Base-by-base conservation (phyloP, 2,113 vertebrate genomes). In the Lethenteron camtschaticum region DNA sequence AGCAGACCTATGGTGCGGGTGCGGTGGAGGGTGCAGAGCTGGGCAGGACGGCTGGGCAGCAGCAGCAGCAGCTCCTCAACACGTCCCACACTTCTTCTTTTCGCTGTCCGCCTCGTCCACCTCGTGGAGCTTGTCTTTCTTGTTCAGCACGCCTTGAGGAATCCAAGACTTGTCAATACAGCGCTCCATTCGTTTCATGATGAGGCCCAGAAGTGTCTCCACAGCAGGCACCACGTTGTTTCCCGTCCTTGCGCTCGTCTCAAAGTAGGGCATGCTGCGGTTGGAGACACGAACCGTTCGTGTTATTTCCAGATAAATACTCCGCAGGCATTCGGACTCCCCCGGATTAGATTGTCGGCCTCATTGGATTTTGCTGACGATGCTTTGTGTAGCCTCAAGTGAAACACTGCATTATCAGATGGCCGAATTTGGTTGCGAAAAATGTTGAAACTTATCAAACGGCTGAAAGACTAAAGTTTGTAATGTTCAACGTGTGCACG, bases 231-330 rank as follows among this genome's bases (percentile, higher is more conserved):
- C 9, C 20, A 66, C 63, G 10, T 66, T 66, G 8, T 66, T 20
- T 16, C 63, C 63, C 20, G 63, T 16, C n/a, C n/a, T n/a, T n/a
- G 63, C 63, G 10, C 63, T 66, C 10, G 20, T 20, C 10, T 66
- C 63, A 66, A 66, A 66, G 63, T 66, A 66, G n/a, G 63, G 63
- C 63, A 66, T 66, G 63, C 63, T 66, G 63, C 20, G 63, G 63
- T n/a, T 16, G 8, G 63, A n/a, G 20, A n/a, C 13, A 8, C 13
- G 13, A 66, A 66, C 24, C n/a, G 63, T 16, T 9, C 7, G 24
- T 24, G 24, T 24, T 11, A 24, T 66, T 24, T 9, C 2, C 63
- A 66, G 2, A n/a, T 16, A 66, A 18, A 18, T 14, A 18, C 20
- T 63, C 3, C 5, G 16, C 12, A 63, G 59, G 16, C 20, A 6